These are phyloP conservation scores for Byasa hedistus DNA, from an alignment of 2,888 invertebrate species.

Conservation along the genomic window DNA sequence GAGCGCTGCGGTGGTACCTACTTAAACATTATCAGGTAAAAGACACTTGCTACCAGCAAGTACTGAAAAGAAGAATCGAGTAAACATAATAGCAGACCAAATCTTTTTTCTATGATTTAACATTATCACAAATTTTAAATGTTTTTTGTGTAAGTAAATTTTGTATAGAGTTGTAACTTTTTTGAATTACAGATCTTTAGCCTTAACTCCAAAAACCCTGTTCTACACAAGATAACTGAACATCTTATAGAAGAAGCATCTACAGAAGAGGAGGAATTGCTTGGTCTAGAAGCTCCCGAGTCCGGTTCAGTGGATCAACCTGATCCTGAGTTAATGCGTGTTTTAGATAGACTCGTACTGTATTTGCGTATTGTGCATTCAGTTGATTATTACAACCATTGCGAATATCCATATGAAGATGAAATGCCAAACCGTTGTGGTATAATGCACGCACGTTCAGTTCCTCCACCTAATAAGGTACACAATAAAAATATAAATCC, in stretches of 20 bases:
- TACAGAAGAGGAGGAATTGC: constrained; percentile 97
- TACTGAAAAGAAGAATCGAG: too few species aligned
- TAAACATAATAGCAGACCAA: too few species aligned
- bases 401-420: constrained; percentile 99
- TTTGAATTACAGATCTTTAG: constrained; percentile 73
- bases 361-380: constrained; percentile 98
- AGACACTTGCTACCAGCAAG: too few species aligned
- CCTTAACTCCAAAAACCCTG: constrained; percentile 92
- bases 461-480: constrained; percentile 90
- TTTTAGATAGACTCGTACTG: constrained; percentile 89
- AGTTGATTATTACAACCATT: constrained; percentile 99
- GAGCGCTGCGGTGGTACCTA: too few species aligned
- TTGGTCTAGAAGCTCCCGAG: constrained; percentile 81
- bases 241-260: constrained; percentile 98
- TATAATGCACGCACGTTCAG: constrained; percentile 97
- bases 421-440: constrained; percentile 99
- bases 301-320: constrained; percentile 53
- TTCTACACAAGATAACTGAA: constrained; percentile 97
- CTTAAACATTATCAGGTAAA: too few species aligned
- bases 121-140: too few species aligned
- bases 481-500: constrained; percentile 12
- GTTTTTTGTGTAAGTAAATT: too few species aligned
- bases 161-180: too few species aligned
- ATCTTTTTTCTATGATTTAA: too few species aligned
- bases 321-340: constrained; percentile 80